Conservation (phyloP, 2,113 vertebrate genomes). For the Tautogolabrus adspersus region DNA sequence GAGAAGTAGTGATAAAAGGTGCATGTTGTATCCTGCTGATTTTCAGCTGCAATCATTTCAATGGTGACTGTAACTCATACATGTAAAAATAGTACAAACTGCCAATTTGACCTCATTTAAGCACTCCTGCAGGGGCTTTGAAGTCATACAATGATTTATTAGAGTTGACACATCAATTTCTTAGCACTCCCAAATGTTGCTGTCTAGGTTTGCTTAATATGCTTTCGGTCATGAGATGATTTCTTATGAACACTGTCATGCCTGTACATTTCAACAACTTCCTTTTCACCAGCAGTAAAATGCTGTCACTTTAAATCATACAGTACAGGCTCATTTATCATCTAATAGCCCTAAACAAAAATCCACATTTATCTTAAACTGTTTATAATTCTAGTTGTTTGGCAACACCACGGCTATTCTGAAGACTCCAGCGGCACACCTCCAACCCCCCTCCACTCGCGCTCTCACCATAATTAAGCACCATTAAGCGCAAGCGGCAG, state of each 20-base stretch:
- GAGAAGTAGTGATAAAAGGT: background rate
- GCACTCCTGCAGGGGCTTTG: conserved; percentile 27
- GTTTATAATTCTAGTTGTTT: too few species aligned
- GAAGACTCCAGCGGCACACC: too few species aligned
- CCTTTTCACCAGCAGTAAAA: conserved; percentile 12
- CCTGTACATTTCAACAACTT: conserved; percentile 43
- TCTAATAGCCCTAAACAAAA: conserved; percentile 23
- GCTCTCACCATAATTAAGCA: too few species aligned
- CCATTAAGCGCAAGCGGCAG: too few species aligned
- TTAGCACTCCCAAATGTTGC: conserved; percentile 37
- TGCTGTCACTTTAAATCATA: conserved; percentile 61
- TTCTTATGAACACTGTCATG: conserved; percentile 31
- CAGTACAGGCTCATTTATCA: conserved; percentile 44
- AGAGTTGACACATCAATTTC: conserved; percentile 59
- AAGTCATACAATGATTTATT: conserved; percentile 56
- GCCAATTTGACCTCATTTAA: conserved; percentile 48
- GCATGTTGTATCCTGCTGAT: background rate
- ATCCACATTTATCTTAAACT: background rate
- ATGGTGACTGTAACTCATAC: conserved; percentile 1
- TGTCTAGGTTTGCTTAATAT: conserved; percentile 10
- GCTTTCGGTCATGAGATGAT: conserved; percentile 50
- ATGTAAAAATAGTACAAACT: conserved; percentile 62
- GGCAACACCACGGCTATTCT: too few species aligned
- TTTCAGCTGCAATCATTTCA: background rate
- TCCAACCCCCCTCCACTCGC: too few species aligned